Base-by-base conservation (phyloP, 2,888 invertebrate genomes). In the Limnephilus lunatus region DNA sequence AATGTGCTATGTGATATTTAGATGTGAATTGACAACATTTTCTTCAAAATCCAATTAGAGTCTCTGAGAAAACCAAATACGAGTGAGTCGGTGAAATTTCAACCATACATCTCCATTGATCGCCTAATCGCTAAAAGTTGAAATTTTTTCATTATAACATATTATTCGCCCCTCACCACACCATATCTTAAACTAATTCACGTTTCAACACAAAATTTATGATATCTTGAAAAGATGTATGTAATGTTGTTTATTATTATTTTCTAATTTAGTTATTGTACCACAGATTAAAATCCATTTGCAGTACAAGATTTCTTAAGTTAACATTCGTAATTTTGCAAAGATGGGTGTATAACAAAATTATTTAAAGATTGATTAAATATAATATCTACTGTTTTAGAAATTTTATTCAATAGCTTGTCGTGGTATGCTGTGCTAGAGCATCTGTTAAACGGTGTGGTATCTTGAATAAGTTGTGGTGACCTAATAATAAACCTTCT, bases 1-100 rank as follows among this genome's bases (percentile, higher is more conserved):
- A n/a, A 30, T 30, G 48, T 86, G 86, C 86, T 30, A 86, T 86
- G 86, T 53, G 86, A 86, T 86, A 86, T 86, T 86, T 39, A 86
- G 35, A 86, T 86, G 48, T 48, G 86, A 86, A 86, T 86, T 86
- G 48, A 11, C 86, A 86, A 44, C 44, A 86, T 39, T 85, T n/a
- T 48, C 86, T 86, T 86, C 53, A 86, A 48, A 53, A 44, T 39
- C n/a, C 39, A 44, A 30, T 25, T n/a, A 12, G 44, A 39, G n/a
- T 35, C 53, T 53, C 19, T 19, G 53, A 68, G 68, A 68, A 68
- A 25, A 68, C n/a, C 25, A 68, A 68, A 68, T 25, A 25, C 25
- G n/a, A 25, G 25, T 68, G 7, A 68, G 68, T 25, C 68, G 25
- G 25, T 68, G 68, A 68, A 68, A 68, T n/a, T 68, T 25, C 9